Conservation (phyloP, 1,140 invertebrate species). For the Dufourea novaeangliae region DNA sequence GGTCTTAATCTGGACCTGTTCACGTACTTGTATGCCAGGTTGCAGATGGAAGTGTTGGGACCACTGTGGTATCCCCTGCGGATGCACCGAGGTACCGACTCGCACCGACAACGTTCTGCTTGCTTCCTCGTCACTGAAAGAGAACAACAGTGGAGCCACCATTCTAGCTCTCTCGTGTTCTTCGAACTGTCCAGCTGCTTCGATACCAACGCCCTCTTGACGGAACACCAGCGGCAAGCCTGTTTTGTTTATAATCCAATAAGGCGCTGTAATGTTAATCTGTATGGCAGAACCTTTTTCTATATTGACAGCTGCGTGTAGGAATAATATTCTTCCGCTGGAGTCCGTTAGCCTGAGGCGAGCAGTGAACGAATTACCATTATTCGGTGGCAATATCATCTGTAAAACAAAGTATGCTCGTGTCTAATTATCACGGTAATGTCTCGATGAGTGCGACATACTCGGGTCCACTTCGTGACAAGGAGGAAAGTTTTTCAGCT, state of each 20-base stretch:
- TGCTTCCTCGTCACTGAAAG: conserved; percentile 93
- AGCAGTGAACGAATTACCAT: conserved; percentile 79
- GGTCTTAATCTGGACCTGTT: too few relatives aligned
- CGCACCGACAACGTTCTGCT: conserved; percentile 84
- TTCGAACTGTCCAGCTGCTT: conserved; percentile 95
- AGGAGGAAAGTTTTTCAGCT: too few relatives aligned
- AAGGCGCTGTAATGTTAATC: conserved; percentile 91
- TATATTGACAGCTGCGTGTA: conserved; percentile 85
- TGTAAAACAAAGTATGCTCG: conserved; percentile 25
- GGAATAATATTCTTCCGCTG: conserved; percentile 86
- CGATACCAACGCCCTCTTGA: conserved; percentile 91
- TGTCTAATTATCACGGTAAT: background rate
- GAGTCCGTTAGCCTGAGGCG: conserved; percentile 87
- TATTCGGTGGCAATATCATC: conserved; percentile 78
- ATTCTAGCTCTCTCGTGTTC: conserved; percentile 97
- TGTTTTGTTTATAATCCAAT: conserved; percentile 98
- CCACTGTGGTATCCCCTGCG: conserved; percentile 87
- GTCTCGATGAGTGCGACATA: too few relatives aligned
- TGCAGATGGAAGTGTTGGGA: conserved; percentile 91
- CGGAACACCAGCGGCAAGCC: conserved; percentile 96
- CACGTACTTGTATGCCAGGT: conserved; percentile 89
- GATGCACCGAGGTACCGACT: conserved; percentile 87
- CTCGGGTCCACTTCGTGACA: too few relatives aligned
- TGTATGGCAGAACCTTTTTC: conserved; percentile 82
- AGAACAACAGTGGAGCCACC: conserved; percentile 96